Evolutionary conservation across 2,113 vertebrate genomes (phyloP).

Genomic region (Oryzias javanicus): DNA sequence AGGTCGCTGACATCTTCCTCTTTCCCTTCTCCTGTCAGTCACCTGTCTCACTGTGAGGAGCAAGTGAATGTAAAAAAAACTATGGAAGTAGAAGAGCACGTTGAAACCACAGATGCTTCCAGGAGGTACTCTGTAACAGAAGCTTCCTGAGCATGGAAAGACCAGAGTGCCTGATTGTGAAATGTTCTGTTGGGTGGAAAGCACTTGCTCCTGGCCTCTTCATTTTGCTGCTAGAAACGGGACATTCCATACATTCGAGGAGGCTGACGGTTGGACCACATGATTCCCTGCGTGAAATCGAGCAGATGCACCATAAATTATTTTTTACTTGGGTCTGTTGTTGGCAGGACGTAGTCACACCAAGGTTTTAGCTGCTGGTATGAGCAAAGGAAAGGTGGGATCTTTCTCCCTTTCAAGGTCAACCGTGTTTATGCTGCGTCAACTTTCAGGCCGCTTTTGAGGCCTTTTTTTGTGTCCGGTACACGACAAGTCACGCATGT

Average conservation of each 20-base stretch:
- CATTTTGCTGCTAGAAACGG: conserved; percentile 55
- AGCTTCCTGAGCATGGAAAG: conserved; percentile 11
- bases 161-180: conserved; percentile 16
- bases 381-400: conserved; percentile 49
- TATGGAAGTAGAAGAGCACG: conserved; percentile 76
- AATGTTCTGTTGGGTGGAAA: conserved; percentile 1
- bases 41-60: conserved; percentile 97
- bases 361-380: conserved; percentile 59
- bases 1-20: conserved; percentile 83
- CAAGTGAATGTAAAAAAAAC: conserved; percentile 87
- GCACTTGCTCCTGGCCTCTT: conserved; percentile 29
- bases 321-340: conserved; percentile 45
- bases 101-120: conserved; percentile 18
- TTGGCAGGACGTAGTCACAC: conserved; percentile 20
- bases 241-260: conserved; percentile 88
- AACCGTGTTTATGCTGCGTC: conserved; percentile 16
- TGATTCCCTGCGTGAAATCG: conserved; percentile 55
- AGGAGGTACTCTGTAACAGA: conserved; percentile 15
- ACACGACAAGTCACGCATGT: conserved; percentile 38
- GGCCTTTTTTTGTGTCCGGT: conserved; percentile 42
- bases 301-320: conserved; percentile 33
- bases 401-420: conserved; percentile 7
- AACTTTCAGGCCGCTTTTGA: conserved; percentile 9
- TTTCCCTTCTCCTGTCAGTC: conserved; percentile 74
- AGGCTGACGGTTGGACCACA: conserved; percentile 32